Base-by-base conservation (phyloP, 2,888 invertebrate species). In the Fissipunctia ypsillon region DNA sequence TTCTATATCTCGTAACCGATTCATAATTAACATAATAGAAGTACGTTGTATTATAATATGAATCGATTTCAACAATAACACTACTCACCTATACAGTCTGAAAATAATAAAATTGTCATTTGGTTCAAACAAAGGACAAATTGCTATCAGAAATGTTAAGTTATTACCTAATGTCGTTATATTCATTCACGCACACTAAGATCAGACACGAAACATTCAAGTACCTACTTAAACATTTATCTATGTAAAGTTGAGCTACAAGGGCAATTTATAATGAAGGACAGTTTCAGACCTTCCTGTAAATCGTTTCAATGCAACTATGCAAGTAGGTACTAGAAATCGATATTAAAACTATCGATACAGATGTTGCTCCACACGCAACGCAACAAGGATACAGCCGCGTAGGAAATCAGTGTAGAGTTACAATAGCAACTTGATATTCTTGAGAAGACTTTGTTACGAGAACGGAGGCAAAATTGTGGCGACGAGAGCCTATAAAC, bases 381-480 rank as follows among this genome's bases (percentile, higher is more conserved):
- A 65, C 59, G 48, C 60, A 66, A 75, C 82, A 84, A 81, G 74
- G 78, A 80, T 80, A 77, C 48, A 63, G 64, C 48, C 52, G 64
- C 68, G 25, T 52, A 80, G 69, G 72, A 85, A 84, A 85, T 72
- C 76, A 74, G 80, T 84, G 70, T 89, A 80, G 64, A 81, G 78
- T 86, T 87, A 85, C 89, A 81, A 35, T 12, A 72, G 75, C 61
- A 86, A 89, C 81, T 76, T 76, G 83, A 89, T 87, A 89, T 85
- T 88, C 87, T 84, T 86, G 86, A 83, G 87, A 88, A 85, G 69
- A 76, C 71, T 60, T 78, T 73, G 65, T 77, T 74, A 78, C 74
- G 69, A 72, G 74, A 85, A 67, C 54, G 16, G 50, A 67, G 73
- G 65, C 65, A 72, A 68, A 69, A 68, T 66, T 68, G 66, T 69